Percentiles rank a stretch among this genome's conserved stretches.
Evolutionary conservation across 2,888 invertebrate genomes (phyloP).

Genomic region (Cryptophagus acutangulus): DNA sequence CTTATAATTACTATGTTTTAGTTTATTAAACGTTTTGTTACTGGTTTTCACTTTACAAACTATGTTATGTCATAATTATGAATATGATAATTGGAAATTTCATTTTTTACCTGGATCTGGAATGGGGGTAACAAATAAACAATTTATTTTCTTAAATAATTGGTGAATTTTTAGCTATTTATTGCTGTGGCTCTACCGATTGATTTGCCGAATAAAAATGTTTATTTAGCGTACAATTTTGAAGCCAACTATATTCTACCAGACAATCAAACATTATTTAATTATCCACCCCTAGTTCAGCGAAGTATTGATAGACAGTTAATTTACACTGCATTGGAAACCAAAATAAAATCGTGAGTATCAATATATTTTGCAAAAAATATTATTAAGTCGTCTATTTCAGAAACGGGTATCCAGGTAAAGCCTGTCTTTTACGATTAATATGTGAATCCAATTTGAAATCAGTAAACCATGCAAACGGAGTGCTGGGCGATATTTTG

Average conservation of each 20-base stretch:
- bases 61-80: no score
- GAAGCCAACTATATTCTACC: constrained; percentile 64
- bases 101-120: constrained; percentile 22
- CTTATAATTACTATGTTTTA: no score
- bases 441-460: constrained; percentile 72
- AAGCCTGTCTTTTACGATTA: constrained; percentile 65
- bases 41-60: no score
- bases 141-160: neutral
- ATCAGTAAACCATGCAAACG: constrained; percentile 58
- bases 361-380: neutral
- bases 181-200: constrained; percentile 67
- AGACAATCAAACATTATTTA: constrained; percentile 49
- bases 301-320: constrained; percentile 30
- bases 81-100: constrained; percentile 20
- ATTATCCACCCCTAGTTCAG: constrained; percentile 36
- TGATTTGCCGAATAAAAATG: constrained; percentile 62
- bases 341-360: constrained; percentile 34
- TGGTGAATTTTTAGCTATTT: constrained; percentile 53
- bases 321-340: constrained; percentile 34
- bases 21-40: no score
- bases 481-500: constrained; percentile 66
- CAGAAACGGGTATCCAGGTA: constrained; percentile 46
- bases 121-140: constrained; percentile 19
- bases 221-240: constrained; percentile 70
- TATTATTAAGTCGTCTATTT: constrained; percentile 10